Evolutionary conservation across 2,797 vertebrate genomes (phyloP).

Genomic region (Tympanoctomys barrerae): DNA sequence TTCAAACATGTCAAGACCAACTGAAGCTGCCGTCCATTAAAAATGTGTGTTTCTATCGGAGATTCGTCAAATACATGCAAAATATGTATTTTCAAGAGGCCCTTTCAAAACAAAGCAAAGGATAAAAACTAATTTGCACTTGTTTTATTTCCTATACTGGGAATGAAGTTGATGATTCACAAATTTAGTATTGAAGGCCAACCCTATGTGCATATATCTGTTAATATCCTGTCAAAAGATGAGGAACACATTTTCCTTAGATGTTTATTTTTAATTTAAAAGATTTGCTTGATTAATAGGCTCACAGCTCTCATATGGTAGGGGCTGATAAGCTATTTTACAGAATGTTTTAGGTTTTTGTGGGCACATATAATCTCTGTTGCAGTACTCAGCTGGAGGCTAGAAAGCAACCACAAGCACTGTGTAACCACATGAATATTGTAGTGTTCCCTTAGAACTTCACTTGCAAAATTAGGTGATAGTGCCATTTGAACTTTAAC

Average conservation of each 20-base stretch:
- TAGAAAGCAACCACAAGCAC: not conserved
- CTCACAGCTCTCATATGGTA: not conserved
- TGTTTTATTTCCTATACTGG: not conserved
- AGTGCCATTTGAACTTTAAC: not conserved
- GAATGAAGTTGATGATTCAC: not conserved
- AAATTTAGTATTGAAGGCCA: conserved; percentile 45
- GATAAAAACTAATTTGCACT: not conserved
- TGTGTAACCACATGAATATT: not conserved
- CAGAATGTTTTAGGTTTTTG: not conserved
- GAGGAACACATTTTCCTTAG: conserved; percentile 31
- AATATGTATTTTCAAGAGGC: not conserved
- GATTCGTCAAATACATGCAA: not conserved
- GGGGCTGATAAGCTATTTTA: not conserved
- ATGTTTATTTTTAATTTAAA: conserved; percentile 45
- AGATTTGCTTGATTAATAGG: conserved; percentile 24
- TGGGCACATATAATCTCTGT: not conserved
- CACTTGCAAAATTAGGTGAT: not conserved
- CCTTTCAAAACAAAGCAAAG: conserved; percentile 7
- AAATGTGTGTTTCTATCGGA: not conserved
- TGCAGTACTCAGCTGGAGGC: not conserved
- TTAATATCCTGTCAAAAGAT: not conserved
- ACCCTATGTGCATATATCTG: not conserved
- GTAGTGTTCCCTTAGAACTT: not conserved
- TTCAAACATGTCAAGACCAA: not conserved
- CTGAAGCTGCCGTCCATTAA: not conserved